Evolutionary conservation across 2,113 vertebrate genomes (phyloP), one percentile per base, ranked within the genome.

Genomic region (Hypocryptadius cinnamomeus): DNA sequence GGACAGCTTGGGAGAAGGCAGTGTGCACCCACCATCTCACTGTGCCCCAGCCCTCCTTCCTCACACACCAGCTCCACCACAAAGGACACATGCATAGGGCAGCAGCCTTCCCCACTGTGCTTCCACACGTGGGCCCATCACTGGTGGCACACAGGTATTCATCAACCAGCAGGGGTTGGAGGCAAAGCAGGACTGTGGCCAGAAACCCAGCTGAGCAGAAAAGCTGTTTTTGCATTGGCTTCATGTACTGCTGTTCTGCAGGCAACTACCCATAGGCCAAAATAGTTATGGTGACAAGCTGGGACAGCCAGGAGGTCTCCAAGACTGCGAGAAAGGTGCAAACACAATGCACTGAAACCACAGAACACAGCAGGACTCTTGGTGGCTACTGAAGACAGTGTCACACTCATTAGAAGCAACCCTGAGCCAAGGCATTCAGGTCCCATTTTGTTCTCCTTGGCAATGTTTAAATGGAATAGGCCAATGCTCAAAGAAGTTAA

Each of bases 251-350:
- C 23, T 71, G 31, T 14, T 70, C 42, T 53, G 61, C 61, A 74
- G 44, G 31, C 6, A 84, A 44, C 59, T 56, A 8, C 40, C 54
- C 56, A 35, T 0, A 30, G 37, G 70, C 8, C 28, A 76, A 79
- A 85, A 81, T 1, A 8, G 6, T 61, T 61, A 20, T 1, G 20
- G 57, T 25, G 71, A 47, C 39, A 74, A 54, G 24, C 21, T 4
- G 1, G 10, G 40, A 65, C 19, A 78, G 25, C 70, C 39, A 23
- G 0, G 0, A 54, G 13, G 57, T 68, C 35, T 63, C 53, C 25
- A 48, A 44, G 39, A 31, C 71, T 44, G 33, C 56, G 81, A 24
- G 45, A 70, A 65, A 81, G 31, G 48, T 76, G 66, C 53, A 57
- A 35, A 44, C 8, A 44, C 13, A 0, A 37, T 20, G 39, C 21